phyloP scores from a whole-genome alignment of 2,113 vertebrate species.

The Epinephelus fuscoguttatus region DNA sequence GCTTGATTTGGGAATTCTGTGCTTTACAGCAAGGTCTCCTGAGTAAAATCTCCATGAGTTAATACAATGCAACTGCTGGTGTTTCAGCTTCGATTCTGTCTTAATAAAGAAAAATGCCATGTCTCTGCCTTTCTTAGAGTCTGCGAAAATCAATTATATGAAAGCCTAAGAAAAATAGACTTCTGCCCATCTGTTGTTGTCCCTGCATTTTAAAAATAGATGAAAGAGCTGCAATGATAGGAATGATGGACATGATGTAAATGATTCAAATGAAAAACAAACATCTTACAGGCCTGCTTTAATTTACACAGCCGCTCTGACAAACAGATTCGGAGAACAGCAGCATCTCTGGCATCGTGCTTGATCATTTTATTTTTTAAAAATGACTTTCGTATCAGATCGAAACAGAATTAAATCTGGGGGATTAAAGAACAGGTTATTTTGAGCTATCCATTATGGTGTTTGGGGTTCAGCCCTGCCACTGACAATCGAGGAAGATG shows the following conservation, averaged over 20 bases:
- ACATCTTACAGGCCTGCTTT: not conserved
- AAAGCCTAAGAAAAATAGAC: not conserved
- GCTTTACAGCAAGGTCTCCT: not conserved
- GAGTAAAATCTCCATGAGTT: not conserved
- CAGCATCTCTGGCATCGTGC: not conserved
- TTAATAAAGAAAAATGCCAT: not conserved
- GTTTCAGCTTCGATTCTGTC: not conserved
- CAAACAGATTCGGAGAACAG: not conserved
- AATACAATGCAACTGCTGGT: not conserved
- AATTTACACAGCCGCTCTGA: constrained; percentile 17
- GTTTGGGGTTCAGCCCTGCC: not conserved
- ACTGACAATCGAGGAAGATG: not conserved
- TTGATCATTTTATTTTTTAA: not conserved
- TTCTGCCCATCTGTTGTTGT: constrained; percentile 11
- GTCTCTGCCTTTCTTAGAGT: not conserved
- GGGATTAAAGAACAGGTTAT: not conserved
- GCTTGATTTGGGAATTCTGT: not conserved
- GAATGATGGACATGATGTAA: constrained; percentile 4
- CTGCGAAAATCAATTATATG: not conserved
- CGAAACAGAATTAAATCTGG: not conserved
- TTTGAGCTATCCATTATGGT: not conserved
- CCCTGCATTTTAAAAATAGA: not conserved
- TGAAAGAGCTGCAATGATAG: not conserved
- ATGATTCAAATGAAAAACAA: constrained; percentile 14
- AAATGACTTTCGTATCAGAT: not conserved